phyloP scores from a whole-genome alignment of 2,113 vertebrate genomes.

The Anas platyrhynchos region DNA sequence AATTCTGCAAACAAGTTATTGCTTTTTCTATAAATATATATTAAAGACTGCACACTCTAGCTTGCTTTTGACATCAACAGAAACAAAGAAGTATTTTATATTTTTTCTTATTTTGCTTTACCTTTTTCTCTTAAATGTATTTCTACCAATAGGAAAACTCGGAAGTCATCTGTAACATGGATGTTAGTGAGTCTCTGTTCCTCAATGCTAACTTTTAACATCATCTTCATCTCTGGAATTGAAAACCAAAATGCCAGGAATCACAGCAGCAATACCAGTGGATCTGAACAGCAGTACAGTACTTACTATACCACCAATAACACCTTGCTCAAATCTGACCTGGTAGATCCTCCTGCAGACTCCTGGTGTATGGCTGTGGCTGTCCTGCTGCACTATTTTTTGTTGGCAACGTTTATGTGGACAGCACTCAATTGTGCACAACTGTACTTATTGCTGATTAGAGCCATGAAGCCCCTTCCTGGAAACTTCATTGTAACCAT shows the following conservation, averaged over 20 bases:
- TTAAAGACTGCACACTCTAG: background rate
- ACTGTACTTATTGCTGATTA: constrained; percentile 65
- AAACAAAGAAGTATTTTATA: background rate
- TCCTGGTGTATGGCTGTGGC: constrained; percentile 31
- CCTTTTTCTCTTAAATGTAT: background rate
- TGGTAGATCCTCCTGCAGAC: background rate
- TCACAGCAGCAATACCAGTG: background rate
- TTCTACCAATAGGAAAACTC: constrained; percentile 53
- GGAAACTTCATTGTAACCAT: background rate
- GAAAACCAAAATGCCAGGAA: constrained; percentile 62
- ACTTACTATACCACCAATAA: background rate
- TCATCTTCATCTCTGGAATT: constrained; percentile 77
- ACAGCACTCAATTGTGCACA: constrained; percentile 66
- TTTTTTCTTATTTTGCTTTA: background rate
- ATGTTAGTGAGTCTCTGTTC: constrained; percentile 74
- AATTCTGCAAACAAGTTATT: background rate
- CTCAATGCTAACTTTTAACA: constrained; percentile 79
- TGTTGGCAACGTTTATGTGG: constrained; percentile 77
- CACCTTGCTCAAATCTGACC: background rate
- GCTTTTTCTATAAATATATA: background rate
- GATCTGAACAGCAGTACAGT: background rate
- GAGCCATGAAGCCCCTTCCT: constrained; percentile 50
- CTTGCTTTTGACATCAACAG: background rate
- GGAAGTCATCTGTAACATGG: constrained; percentile 52
- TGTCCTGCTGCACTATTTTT: constrained; percentile 76